Percentiles rank a stretch among this genome's conserved stretches.
phyloP scores from a whole-genome alignment of 2,113 vertebrate genomes.

The Lophochroa leadbeateri region DNA sequence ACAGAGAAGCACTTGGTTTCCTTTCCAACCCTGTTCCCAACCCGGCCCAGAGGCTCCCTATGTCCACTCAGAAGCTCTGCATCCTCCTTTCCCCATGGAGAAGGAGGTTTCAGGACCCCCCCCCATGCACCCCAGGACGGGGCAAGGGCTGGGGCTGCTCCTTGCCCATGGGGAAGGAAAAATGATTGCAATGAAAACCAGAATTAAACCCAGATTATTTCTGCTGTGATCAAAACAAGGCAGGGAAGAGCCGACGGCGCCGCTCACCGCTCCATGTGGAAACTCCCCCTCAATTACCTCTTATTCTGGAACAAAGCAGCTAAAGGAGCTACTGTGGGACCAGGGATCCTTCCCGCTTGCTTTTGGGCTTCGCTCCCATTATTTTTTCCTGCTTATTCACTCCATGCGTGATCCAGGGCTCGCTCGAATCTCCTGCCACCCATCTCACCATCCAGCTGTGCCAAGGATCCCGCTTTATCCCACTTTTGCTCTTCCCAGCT shows the following conservation, averaged over 20 bases:
- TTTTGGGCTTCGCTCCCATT: neutral
- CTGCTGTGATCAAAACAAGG: neutral
- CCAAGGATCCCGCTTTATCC: neutral
- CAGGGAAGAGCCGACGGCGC: fast-evolving
- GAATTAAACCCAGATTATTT: neutral
- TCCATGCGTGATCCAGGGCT: neutral
- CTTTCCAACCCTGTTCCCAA: too few relatives aligned
- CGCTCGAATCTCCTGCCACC: neutral
- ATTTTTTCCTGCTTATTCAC: neutral
- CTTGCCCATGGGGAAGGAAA: neutral
- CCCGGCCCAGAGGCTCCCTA: too few relatives aligned
- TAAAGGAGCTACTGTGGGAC: neutral
- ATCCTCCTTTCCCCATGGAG: too few relatives aligned
- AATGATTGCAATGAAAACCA: too few relatives aligned
- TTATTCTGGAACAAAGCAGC: neutral
- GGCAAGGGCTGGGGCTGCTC: neutral
- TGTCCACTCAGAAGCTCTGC: too few relatives aligned
- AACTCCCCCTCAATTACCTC: neutral
- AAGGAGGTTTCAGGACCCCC: too few relatives aligned
- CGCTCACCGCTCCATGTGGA: neutral
- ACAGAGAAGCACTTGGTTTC: neutral
- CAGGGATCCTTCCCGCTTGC: neutral
- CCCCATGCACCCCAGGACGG: fast-evolving
- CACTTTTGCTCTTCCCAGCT: neutral
- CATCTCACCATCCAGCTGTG: neutral